Base-by-base conservation (phyloP, 2,113 vertebrate species). In the Leptobrachium leishanense region DNA sequence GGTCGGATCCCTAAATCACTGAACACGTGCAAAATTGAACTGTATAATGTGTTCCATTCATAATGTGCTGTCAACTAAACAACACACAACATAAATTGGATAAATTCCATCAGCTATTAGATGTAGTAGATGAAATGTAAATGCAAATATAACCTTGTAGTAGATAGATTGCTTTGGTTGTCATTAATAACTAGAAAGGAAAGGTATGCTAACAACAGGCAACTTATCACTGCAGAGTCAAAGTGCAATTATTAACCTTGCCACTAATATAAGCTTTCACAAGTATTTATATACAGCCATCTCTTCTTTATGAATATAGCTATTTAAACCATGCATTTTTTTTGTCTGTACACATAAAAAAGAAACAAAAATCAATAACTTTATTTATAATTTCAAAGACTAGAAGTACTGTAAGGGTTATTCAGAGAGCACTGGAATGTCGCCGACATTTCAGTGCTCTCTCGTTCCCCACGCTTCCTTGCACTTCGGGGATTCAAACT, bases 111-210 rank as follows among this genome's bases (percentile, higher is more conserved):
- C 13, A 63, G 59, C 62, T 79, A 66, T 73, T 44, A 67, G 63
- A 79, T 79, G 50, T 39, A 15, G 40, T 79, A 64, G 46, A 67
- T 41, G 39, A 20, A 64, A 53, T 79, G 68, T 72, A 77, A 69
- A 79, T 73, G 43, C 62, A 65, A 54, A 65, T 64, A 65, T 72
- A 72, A 72, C 59, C 44, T 79, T 72, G 44, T 71, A 13, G 11
- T 53, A 43, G 70, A 79, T 53, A 15, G 64, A 79, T 53, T 42
- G 43, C 43, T 70, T 8, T 10, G n/a, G 43, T 50, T 70, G 69
- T 44, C 50, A 72, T 54, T 20, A 54, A 72, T 72, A 72, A 54
- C 20, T 12, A 40, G 46, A 20, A 40, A 20, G 20, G 46, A 72
- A 72, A 72, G 9, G 10, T 15, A 59, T 8, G 43, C n/a, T 70